Evolutionary conservation across 2,113 vertebrate species (phyloP).

Genomic region (Leuciscus idus): DNA sequence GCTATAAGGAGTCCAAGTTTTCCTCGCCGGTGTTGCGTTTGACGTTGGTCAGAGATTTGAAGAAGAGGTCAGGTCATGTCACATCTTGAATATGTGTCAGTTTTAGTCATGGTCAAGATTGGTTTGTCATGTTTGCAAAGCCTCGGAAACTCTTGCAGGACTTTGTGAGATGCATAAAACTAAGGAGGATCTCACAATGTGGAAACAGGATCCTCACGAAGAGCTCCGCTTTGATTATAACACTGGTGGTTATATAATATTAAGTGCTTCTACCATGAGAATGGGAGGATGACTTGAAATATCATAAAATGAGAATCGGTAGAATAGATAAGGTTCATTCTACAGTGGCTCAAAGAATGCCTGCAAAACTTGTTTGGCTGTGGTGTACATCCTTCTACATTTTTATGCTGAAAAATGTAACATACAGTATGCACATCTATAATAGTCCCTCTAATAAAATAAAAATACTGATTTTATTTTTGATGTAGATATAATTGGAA

Average conservation of each 20-base stretch:
- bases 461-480: background rate
- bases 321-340: background rate
- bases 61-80: slow-evolving; percentile 7
- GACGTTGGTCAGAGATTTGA: slow-evolving; percentile 15
- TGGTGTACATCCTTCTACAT: background rate
- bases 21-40: background rate
- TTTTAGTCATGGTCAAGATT: slow-evolving; percentile 1
- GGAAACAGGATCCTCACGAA: background rate
- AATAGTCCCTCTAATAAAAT: background rate
- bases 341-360: background rate
- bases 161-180: background rate
- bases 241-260: background rate
- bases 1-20: background rate
- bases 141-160: slow-evolving; percentile 6
- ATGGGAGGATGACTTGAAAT: background rate
- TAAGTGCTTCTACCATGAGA: background rate
- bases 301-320: background rate
- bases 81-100: slow-evolving; percentile 17
- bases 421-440: background rate
- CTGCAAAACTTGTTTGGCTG: background rate
- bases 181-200: background rate
- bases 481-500: background rate
- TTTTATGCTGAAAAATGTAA: background rate
- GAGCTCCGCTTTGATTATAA: background rate
- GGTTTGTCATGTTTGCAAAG: slow-evolving; percentile 7